Conservation (phyloP, 2,113 vertebrate genomes). For the Rana temporaria region DNA sequence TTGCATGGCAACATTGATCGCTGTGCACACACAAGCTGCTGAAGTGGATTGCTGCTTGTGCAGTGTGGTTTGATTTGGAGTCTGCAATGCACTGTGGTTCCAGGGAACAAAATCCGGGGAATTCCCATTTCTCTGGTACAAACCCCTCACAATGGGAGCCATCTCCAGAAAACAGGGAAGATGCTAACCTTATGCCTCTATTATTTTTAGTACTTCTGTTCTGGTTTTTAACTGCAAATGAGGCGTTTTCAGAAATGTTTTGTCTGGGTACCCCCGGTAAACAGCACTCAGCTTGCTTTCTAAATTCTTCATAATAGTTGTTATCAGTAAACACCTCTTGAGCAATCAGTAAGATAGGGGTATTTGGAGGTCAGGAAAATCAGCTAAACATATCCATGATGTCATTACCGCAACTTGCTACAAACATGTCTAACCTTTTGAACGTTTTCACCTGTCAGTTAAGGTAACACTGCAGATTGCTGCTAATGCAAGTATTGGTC, state of each 20-base stretch:
- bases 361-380: background rate
- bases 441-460: background rate
- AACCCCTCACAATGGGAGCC: no score
- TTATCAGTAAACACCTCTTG: background rate
- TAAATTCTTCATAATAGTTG: background rate
- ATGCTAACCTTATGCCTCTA: no score
- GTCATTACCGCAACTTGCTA: background rate
- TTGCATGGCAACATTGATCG: no score
- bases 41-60: no score
- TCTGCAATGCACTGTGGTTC: no score
- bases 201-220: no score
- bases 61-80: no score
- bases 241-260: background rate
- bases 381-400: background rate
- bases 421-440: background rate
- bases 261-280: background rate
- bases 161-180: no score
- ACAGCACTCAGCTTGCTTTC: constrained; percentile 4
- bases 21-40: no score
- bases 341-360: constrained; percentile 17
- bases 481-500: background rate
- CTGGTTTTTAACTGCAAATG: no score
- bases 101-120: no score
- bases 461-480: background rate
- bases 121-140: no score